phyloP scores from a whole-genome alignment of 2,888 invertebrate genomes.

The Ferrisia virgata region DNA sequence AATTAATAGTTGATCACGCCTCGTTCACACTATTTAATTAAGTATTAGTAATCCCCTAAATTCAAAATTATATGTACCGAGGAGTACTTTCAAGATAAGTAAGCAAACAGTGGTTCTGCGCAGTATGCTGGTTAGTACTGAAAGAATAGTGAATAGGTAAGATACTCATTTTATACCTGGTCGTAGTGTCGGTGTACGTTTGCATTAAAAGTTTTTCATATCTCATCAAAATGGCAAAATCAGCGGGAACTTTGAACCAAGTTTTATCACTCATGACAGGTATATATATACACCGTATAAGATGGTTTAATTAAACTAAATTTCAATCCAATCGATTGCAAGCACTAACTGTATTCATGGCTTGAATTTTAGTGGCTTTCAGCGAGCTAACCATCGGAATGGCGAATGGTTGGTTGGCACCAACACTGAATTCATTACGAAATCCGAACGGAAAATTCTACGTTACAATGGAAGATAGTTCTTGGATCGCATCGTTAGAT shows the following conservation, averaged over 20 bases:
- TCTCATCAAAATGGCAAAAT: neutral
- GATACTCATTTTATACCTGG: too few species aligned
- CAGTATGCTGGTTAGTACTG: too few species aligned
- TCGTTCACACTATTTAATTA: too few species aligned
- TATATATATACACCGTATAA: neutral
- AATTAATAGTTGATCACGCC: too few species aligned
- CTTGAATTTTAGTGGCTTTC: neutral
- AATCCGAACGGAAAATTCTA: neutral
- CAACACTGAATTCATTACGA: neutral
- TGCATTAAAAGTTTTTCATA: too few species aligned
- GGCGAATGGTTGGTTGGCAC: slow-evolving; percentile 12
- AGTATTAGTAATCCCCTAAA: too few species aligned
- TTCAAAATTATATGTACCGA: too few species aligned
- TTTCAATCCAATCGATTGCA: neutral
- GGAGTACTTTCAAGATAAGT: too few species aligned
- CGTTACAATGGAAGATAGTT: neutral
- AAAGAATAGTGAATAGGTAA: too few species aligned
- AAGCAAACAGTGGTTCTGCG: too few species aligned
- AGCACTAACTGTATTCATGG: neutral
- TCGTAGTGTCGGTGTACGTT: too few species aligned
- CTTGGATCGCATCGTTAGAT: slow-evolving; percentile 24
- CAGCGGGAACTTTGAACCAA: neutral
- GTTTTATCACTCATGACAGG: neutral
- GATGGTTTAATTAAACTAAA: neutral
- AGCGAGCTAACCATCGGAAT: slow-evolving; percentile 2